phyloP scores from a whole-genome alignment of 2,113 vertebrate genomes.

The Ancistrus triradiatus region DNA sequence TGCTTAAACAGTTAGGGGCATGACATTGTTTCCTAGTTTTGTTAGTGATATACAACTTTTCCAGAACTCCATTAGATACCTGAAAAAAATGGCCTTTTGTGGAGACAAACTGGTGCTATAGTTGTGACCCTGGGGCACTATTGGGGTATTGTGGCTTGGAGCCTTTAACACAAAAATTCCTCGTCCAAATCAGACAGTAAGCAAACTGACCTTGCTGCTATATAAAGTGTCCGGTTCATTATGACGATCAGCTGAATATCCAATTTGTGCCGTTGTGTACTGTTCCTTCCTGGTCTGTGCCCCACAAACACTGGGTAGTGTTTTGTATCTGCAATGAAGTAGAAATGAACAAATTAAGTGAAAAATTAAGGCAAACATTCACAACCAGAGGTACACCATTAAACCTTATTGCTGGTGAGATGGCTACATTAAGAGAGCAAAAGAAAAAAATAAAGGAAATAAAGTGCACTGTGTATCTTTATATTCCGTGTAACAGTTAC shows the following conservation, averaged over 20 bases:
- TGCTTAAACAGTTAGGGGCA: no score
- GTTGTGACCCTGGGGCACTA: no score
- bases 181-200: background rate
- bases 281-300: conserved; percentile 96
- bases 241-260: conserved; percentile 95
- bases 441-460: background rate
- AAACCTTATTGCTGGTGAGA: background rate
- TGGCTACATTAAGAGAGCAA: conserved; percentile 2
- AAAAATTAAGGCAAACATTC: background rate
- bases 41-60: no score
- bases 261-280: conserved; percentile 91
- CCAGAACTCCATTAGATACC: no score
- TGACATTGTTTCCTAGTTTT: no score
- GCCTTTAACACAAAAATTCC: background rate
- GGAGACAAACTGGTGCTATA: background rate
- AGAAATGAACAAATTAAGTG: conserved; percentile 6
- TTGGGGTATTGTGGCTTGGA: conserved; percentile 7
- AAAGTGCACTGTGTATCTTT: conserved; percentile 41
- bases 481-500: conserved; percentile 48
- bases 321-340: conserved; percentile 81
- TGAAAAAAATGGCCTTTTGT: no score
- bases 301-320: conserved; percentile 97
- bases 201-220: conserved; percentile 85
- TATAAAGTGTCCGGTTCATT: conserved; percentile 92
- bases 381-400: background rate